A percentile compares a stretch with the other conserved stretches of the same genome.
Conservation (phyloP, 2,797 vertebrate species). For the Lemur catta region DNA sequence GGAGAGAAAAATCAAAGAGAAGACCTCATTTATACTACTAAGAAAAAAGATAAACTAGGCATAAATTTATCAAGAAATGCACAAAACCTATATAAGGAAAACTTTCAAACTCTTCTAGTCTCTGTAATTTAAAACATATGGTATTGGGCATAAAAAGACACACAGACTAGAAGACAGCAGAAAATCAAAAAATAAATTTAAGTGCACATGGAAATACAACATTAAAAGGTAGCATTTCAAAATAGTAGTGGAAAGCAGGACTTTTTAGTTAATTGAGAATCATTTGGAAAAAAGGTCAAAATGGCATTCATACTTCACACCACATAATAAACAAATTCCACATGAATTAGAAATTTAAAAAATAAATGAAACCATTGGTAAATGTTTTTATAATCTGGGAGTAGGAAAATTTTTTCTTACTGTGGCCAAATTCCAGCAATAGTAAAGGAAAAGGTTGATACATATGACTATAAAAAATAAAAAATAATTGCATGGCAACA, state of each 20-base stretch:
- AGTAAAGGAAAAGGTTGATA: not conserved
- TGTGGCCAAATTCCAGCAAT: not conserved
- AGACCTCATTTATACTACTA: not conserved
- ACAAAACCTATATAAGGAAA: not conserved
- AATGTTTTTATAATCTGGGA: not conserved
- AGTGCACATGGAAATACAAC: not conserved
- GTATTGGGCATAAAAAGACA: not conserved
- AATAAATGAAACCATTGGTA: not conserved
- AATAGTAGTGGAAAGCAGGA: not conserved
- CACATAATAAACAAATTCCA: not conserved
- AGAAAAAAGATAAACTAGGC: not conserved
- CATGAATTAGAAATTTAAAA: constrained; percentile 3
- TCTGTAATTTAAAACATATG: not conserved
- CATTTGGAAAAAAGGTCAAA: constrained; percentile 9
- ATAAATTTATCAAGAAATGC: not conserved
- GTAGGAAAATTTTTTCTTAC: not conserved
- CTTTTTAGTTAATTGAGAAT: not conserved
- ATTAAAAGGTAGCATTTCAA: not conserved
- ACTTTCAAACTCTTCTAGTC: not conserved
- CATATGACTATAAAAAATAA: not conserved
- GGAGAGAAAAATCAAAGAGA: not conserved
- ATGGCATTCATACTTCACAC: not conserved
- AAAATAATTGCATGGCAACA: not conserved
- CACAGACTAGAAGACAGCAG: not conserved
- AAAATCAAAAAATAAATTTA: not conserved